Conservation (phyloP, 2,113 vertebrate species). For the Acanthisitta chloris region DNA sequence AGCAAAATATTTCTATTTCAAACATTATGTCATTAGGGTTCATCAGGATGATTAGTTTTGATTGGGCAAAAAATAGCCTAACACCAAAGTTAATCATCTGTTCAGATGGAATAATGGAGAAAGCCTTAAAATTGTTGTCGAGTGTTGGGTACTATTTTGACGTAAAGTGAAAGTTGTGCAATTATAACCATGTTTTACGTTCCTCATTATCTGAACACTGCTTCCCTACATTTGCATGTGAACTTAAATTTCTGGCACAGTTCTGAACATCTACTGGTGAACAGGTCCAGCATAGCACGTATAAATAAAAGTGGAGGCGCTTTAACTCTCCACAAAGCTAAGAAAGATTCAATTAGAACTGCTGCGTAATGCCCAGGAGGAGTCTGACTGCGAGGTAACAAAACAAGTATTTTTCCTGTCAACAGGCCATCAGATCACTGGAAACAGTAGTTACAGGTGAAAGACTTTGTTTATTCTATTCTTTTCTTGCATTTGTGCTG, state of each 20-base stretch:
- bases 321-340: neutral
- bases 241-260: neutral
- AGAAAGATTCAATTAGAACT: neutral
- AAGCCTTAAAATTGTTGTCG: neutral
- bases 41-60: slow-evolving; percentile 35
- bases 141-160: neutral
- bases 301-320: neutral
- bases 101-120: neutral
- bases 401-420: neutral
- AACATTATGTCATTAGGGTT: slow-evolving; percentile 18
- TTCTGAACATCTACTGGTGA: neutral
- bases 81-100: slow-evolving; percentile 10
- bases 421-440: neutral
- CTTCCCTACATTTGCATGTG: neutral
- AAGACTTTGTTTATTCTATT: neutral
- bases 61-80: slow-evolving; percentile 27
- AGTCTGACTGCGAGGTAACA: neutral
- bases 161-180: neutral
- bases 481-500: neutral
- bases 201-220: neutral
- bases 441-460: neutral
- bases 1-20: slow-evolving; percentile 38
- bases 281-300: neutral
- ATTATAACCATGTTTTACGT: neutral
- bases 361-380: neutral